Evolutionary conservation across 2,113 vertebrate species (phyloP).

Genomic region (Thalassoma bifasciatum): DNA sequence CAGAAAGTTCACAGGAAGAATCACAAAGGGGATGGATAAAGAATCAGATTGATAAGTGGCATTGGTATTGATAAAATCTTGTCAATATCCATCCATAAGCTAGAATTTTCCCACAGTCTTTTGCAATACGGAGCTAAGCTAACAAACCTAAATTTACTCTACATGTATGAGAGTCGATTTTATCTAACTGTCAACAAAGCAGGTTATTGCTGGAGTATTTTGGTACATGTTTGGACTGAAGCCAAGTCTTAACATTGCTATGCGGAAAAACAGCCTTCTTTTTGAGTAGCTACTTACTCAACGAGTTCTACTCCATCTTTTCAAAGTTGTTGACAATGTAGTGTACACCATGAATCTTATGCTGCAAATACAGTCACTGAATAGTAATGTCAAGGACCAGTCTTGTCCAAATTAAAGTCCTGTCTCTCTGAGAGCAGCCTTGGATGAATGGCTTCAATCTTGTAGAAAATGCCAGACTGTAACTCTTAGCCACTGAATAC

Average conservation of each 20-base stretch:
- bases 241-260: background rate
- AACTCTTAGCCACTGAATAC: conserved; percentile 18
- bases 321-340: background rate
- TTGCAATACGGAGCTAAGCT: too few relatives aligned
- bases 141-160: too few relatives aligned
- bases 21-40: too few relatives aligned
- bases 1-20: too few relatives aligned
- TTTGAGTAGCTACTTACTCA: background rate
- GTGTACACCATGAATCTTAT: background rate
- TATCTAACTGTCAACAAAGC: too few relatives aligned
- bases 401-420: background rate
- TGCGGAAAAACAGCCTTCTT: background rate
- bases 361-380: rapidly evolving
- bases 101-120: too few relatives aligned
- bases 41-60: too few relatives aligned
- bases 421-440: conserved; percentile 1
- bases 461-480: background rate
- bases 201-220: too few relatives aligned
- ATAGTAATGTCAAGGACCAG: background rate
- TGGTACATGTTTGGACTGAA: too few relatives aligned
- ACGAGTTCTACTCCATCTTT: background rate
- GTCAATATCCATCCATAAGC: too few relatives aligned
- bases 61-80: too few relatives aligned
- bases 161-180: too few relatives aligned
- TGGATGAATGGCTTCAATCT: background rate